Percentiles rank a stretch among this genome's conserved stretches.
Conservation (phyloP, 2,797 vertebrate species). For the Loris lydekkerianus region DNA sequence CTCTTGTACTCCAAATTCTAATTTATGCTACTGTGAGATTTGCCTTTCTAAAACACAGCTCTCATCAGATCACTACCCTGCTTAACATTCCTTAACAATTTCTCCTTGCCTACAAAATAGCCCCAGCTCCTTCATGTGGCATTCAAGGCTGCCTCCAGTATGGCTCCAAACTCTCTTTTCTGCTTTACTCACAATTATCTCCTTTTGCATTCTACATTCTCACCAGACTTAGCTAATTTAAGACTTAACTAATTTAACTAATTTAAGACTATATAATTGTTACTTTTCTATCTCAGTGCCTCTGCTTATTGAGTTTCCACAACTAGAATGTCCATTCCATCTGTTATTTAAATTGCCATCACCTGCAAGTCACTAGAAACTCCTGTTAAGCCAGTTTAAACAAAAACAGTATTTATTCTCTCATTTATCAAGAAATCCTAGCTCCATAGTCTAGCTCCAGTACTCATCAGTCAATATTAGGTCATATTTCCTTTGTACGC, state of each 20-base stretch:
- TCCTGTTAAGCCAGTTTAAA: slow-evolving; percentile 22
- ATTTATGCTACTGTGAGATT: neutral
- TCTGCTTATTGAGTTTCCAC: slow-evolving; percentile 25
- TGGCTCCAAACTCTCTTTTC: neutral
- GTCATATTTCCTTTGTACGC: neutral
- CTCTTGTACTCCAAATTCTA: neutral
- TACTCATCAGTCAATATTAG: slow-evolving; percentile 3
- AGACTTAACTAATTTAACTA: neutral
- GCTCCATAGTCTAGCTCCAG: neutral
- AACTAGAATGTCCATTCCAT: slow-evolving; percentile 19
- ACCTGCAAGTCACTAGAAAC: neutral
- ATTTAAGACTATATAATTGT: neutral
- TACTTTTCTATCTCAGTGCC: neutral
- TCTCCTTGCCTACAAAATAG: neutral
- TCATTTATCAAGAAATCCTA: slow-evolving; percentile 29
- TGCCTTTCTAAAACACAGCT: slow-evolving; percentile 4
- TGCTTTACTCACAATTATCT: neutral
- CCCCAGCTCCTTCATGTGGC: neutral
- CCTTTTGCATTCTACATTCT: neutral
- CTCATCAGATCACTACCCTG: neutral
- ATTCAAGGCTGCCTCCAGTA: neutral
- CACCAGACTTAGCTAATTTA: slow-evolving; percentile 19
- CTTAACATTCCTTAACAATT: neutral
- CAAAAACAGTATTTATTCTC: slow-evolving; percentile 28
- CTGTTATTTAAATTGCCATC: slow-evolving; percentile 22